Evolutionary conservation across 2,888 invertebrate genomes (phyloP).

Genomic region (Ischnus inquisitorius): DNA sequence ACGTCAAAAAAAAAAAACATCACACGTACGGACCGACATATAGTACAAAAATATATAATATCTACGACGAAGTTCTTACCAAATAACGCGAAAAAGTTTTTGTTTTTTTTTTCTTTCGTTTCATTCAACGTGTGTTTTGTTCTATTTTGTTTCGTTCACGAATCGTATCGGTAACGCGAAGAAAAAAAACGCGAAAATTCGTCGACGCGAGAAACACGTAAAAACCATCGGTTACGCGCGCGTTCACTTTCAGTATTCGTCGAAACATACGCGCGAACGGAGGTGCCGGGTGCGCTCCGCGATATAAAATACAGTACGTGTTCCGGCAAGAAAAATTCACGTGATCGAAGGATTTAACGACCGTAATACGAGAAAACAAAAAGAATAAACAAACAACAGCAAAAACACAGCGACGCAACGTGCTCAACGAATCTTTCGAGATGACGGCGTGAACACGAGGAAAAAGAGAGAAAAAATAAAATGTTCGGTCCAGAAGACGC

Average conservation of each 20-base stretch:
- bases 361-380: background rate
- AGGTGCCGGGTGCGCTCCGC: conserved; percentile 49
- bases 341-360: conserved; percentile 27
- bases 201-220: conserved; percentile 14
- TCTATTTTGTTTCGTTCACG: conserved; percentile 37
- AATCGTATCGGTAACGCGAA: conserved; percentile 21
- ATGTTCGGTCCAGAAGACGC: conserved; percentile 61
- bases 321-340: background rate
- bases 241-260: conserved; percentile 60
- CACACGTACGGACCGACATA: conserved; percentile 30
- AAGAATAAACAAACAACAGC: background rate
- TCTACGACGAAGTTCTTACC: background rate
- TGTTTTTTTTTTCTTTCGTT: conserved; percentile 39
- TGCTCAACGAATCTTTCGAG: conserved; percentile 4
- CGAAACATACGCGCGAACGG: conserved; percentile 65
- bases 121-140: conserved; percentile 26
- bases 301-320: background rate
- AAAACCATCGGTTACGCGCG: conserved; percentile 59
- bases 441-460: conserved; percentile 26
- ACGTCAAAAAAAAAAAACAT: conserved; percentile 26
- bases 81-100: conserved; percentile 1
- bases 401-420: background rate
- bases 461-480: conserved; percentile 30
- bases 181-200: conserved; percentile 14
- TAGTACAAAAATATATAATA: conserved; percentile 29